Conservation (phyloP, 2,797 vertebrate species). For the Malurus splendens region DNA sequence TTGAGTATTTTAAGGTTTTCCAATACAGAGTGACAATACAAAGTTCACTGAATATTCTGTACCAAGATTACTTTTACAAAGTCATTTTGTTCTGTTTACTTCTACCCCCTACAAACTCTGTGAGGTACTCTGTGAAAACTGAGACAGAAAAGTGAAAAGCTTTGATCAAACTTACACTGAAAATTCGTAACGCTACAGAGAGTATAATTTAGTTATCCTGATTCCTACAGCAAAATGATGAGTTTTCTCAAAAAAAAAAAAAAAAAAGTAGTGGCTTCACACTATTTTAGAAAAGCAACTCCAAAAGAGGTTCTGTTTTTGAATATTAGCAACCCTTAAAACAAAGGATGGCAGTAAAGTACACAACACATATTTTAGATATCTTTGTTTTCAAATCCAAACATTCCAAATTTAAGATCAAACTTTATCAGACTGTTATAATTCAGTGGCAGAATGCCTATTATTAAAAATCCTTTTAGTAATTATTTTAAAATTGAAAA, state of each 20-base stretch:
- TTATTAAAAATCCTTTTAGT: constrained; percentile 15
- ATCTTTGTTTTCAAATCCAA: constrained; percentile 1
- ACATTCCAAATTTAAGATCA: constrained; percentile 26
- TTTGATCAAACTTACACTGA: neutral
- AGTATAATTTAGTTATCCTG: neutral
- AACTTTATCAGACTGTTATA: neutral
- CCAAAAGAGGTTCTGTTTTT: neutral
- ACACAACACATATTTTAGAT: neutral
- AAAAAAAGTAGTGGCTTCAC: neutral
- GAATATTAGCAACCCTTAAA: neutral
- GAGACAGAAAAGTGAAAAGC: neutral
- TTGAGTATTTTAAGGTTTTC: neutral
- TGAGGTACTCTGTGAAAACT: neutral
- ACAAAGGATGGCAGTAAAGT: neutral
- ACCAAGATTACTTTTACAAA: neutral
- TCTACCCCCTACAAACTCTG: neutral
- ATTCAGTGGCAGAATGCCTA: constrained; percentile 23
- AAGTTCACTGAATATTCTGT: neutral
- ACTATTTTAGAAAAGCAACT: neutral
- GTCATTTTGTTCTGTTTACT: neutral
- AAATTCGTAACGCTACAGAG: neutral
- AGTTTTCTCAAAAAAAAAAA: neutral
- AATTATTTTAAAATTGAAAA: constrained; percentile 7
- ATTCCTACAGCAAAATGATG: neutral
- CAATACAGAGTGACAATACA: neutral